Evolutionary conservation across 2,888 invertebrate species (phyloP), one percentile per base, ranked within the genome.

Genomic region (Rhabditoides inermis): DNA sequence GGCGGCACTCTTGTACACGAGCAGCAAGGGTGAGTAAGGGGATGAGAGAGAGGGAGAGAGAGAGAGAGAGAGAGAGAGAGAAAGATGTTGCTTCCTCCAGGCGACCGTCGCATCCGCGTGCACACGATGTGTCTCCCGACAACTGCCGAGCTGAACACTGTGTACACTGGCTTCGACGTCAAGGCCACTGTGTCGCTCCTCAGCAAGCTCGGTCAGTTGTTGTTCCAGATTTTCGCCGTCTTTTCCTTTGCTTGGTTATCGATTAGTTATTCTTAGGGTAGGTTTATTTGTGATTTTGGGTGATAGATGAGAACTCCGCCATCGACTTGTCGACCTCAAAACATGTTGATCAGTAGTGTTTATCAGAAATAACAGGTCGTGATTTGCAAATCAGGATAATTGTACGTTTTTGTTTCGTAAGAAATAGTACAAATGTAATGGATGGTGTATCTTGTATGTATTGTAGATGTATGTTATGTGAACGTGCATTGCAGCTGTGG

Each of bases 41-140:
- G 40, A 15, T 18, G 40, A 40, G n/a, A 7, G 40, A 7, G 20
- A 15, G 32, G 10, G 10, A 32, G 32, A 32, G 32, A 10, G 6
- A 47, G 10, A 48, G 50, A 46, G 22, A 48, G 7, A 7, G 22
- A 44, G 25, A 20, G 22, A n/a, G 4, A 44, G 7, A 10, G 5
- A 25, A 44, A 44, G 7, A 10, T 25, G n/a, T n/a, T n/a, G 5
- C 20, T 25, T 49, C 23, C 61, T 65, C 5, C 73, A 86, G 87
- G 89, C 44, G 98, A 98, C 79, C 82, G 98, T 50, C 83, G 95
- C 68, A 99, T 99, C 77, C 84, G 98, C 56, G 95, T 98, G 18
- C 95, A 98, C 79, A 99, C 98, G 0, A 78, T 98, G 60, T 92
- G 94, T 77, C 78, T 98, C 64, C 95, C 95, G 1, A 86, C 92